Conservation (phyloP, 2,888 invertebrate species). For the Chrysodeixis includens region DNA sequence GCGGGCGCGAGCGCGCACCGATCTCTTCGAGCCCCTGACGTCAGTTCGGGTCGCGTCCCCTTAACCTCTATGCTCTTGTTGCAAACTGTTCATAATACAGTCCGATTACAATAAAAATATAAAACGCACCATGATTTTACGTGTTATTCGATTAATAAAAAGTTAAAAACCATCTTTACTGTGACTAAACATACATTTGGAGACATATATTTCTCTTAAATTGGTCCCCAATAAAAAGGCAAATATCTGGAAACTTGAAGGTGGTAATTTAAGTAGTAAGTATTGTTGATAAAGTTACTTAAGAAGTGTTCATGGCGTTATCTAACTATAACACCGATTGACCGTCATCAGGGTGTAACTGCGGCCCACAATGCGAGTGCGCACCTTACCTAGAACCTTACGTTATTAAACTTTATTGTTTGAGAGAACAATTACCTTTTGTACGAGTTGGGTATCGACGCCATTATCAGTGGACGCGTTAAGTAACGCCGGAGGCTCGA, state of each 20-base stretch:
- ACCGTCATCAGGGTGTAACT: slow-evolving; percentile 67
- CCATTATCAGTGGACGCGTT: slow-evolving; percentile 83
- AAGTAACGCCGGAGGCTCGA: slow-evolving; percentile 80
- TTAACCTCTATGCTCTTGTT: slow-evolving; percentile 76
- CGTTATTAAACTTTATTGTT: slow-evolving; percentile 86
- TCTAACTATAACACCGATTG: slow-evolving; percentile 68
- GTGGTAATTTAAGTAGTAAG: slow-evolving; percentile 1
- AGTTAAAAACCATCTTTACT: neutral
- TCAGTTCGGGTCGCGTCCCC: slow-evolving; percentile 74
- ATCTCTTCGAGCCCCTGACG: slow-evolving; percentile 68
- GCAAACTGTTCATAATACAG: slow-evolving; percentile 68
- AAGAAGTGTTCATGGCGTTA: slow-evolving; percentile 62
- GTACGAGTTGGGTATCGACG: slow-evolving; percentile 81
- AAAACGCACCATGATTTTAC: slow-evolving; percentile 37
- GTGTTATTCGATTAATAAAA: neutral
- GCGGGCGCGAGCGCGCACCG: slow-evolving; percentile 67
- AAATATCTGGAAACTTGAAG: neutral
- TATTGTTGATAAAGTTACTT: slow-evolving; percentile 33
- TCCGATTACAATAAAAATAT: slow-evolving; percentile 67
- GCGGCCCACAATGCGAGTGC: slow-evolving; percentile 70
- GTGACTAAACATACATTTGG: neutral
- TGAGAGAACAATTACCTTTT: slow-evolving; percentile 88
- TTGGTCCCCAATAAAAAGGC: neutral
- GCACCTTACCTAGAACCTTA: slow-evolving; percentile 84
- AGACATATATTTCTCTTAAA: neutral